Conservation (phyloP, 2,113 vertebrate species). For the Parotia lawesii region DNA sequence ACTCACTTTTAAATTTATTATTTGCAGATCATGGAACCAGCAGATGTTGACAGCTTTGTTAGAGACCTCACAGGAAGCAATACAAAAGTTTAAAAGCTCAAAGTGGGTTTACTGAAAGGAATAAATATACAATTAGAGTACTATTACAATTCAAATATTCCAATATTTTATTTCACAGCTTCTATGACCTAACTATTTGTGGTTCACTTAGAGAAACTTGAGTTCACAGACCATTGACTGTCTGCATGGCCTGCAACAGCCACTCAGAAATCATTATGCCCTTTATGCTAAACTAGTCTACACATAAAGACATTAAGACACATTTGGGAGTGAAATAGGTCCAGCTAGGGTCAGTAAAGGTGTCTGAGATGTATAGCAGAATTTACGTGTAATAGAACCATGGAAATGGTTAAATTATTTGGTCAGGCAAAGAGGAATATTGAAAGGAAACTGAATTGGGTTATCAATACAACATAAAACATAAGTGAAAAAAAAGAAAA, state of each 20-base stretch:
- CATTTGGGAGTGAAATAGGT: constrained; percentile 48
- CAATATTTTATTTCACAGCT: constrained; percentile 41
- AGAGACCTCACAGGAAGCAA: constrained; percentile 7
- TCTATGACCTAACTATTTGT: constrained; percentile 30
- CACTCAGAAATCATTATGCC: constrained; percentile 40
- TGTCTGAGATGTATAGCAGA: constrained; percentile 18
- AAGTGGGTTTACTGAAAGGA: constrained; percentile 31
- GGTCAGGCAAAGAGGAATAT: background rate
- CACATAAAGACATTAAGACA: constrained; percentile 33
- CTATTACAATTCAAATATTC: constrained; percentile 47
- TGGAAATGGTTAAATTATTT: background rate
- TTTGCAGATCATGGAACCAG: background rate
- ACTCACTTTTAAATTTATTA: constrained; percentile 20
- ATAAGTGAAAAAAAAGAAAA: background rate
- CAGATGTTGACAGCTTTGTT: background rate
- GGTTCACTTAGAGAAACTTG: constrained; percentile 47
- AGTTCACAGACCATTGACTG: constrained; percentile 62
- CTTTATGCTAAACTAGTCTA: constrained; percentile 43
- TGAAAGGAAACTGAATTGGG: background rate
- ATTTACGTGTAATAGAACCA: background rate
- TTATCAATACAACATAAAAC: background rate
- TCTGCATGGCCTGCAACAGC: constrained; percentile 24
- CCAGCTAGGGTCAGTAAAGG: constrained; percentile 24
- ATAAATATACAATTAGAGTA: constrained; percentile 45
- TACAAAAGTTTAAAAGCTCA: background rate